Percentiles rank a stretch among this genome's conserved stretches.
Evolutionary conservation across 2,113 vertebrate genomes (phyloP).

Genomic region (Nibea coibor): DNA sequence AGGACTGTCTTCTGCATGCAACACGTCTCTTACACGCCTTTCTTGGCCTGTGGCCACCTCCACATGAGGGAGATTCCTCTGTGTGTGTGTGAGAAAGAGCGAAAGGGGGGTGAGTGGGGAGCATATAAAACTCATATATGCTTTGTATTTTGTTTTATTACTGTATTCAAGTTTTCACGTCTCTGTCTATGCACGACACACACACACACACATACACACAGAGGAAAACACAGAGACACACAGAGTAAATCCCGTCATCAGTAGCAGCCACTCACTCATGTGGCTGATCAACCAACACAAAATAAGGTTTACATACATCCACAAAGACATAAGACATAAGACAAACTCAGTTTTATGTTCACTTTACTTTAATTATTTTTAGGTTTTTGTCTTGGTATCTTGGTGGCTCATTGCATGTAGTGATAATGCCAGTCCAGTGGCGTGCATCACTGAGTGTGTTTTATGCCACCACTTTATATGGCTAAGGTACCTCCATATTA

Average conservation of each 20-base stretch:
- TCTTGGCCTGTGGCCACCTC: constrained; percentile 48
- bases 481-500: not conserved
- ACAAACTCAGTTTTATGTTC: too few relatives aligned
- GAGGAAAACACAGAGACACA: not conserved
- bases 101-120: too few relatives aligned
- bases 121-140: constrained; percentile 23
- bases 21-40: constrained; percentile 29
- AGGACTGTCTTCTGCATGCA: constrained; percentile 28
- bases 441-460: not conserved
- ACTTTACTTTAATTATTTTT: too few relatives aligned
- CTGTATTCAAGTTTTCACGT: constrained; percentile 28
- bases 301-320: too few relatives aligned
- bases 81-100: not conserved
- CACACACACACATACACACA: not conserved
- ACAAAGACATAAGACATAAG: too few relatives aligned
- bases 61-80: constrained; percentile 49
- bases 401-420: not conserved
- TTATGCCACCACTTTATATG: too few relatives aligned
- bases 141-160: constrained; percentile 32
- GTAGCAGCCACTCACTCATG: too few relatives aligned
- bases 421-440: not conserved
- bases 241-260: too few relatives aligned
- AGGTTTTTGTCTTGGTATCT: not conserved
- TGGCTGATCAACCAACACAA: too few relatives aligned
- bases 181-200: not conserved